Base-by-base conservation (phyloP, 2,888 invertebrate species). In the Dioctria rufipes region DNA sequence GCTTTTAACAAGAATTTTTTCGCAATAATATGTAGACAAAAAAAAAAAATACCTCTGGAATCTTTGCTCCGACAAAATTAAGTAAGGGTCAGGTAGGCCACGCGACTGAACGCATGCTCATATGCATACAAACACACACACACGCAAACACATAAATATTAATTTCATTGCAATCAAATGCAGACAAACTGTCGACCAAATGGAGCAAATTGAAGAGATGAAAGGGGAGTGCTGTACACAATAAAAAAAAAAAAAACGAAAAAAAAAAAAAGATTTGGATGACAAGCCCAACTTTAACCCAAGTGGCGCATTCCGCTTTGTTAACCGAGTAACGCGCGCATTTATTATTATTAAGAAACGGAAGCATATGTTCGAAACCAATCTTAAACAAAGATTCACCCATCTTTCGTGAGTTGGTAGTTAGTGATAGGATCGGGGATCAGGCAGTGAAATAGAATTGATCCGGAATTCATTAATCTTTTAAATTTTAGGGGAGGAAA, bases 341-440 rank as follows among this genome's bases (percentile, higher is more conserved):
- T 73, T 73, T 42, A 71, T 73, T 73, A 58, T 58, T 60, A 40
- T 46, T 69, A 51, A 58, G 51, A 42, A 58, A 58, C 73, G 73
- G 73, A 73, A 73, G 73, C 73, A 73, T 73, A 60, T 73, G 73
- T 58, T 73, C 73, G 58, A 40, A 60, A 37, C 42, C 54, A 58
- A 60, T 73, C 25, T n/a, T 13, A 5, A 73, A 73, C 60, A 73
- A 58, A 60, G 73, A 73, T 73, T 60, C 58, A 51, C 73, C 37
- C 60, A 73, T 54, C 37, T 25, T 25, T 2, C 25, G 25, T 25
- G 25, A 25, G 25, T 25, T 1, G 25, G 25, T 25, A 25, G 25
- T 25, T 0, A 25, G 25, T 25, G 25, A 25, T 25, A 25, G 25
- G 25, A 25, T 25, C 25, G 25, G 25, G 25, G 25, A 25, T 25